Evolutionary conservation across 2,888 invertebrate genomes (phyloP), one percentile per base, ranked within the genome.

Genomic region (Chamaedrilus cognettii): DNA sequence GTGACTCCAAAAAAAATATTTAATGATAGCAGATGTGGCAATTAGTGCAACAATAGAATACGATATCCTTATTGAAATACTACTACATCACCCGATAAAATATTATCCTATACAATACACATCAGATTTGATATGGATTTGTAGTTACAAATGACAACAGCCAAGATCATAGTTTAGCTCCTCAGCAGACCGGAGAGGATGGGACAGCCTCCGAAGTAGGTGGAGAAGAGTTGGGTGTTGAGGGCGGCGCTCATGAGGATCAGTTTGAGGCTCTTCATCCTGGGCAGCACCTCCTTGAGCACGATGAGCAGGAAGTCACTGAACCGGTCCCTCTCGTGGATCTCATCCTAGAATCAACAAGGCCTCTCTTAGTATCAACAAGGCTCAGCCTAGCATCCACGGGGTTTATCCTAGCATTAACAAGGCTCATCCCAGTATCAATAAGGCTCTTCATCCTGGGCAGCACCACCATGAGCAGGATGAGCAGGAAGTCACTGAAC

Each of bases 221-320:
- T 87, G 59, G 89, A 86, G 85, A 96, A 93, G 71, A 93, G 88
- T 66, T 88, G 87, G 56, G 91, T 89, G 79, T 97, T 94, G 82
- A 95, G 88, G 0, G 96, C 93, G 15, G 97, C 97, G 2, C 96
- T 96, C 96, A 98, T 97, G 56, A 98, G 87, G 58, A 98, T 87
- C 0, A 97, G 84, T 78, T 90, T 90, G 28, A 96, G 86, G 68
- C 91, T 87, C 72, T 89, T 88, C 79, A 88, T 89, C 59, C 88
- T 86, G 1, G 87, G 85, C 52, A 95, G 82, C 15, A 90, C 88
- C 79, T 94, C 92, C 51, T 91, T 88, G 62, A 97, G 85, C 3
- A 92, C 91, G 67, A 95, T 91, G 68, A 98, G 85, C 55, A 97
- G 87, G 84, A 97, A 96, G 85, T 98, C 98, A 60, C 93, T 91